Evolutionary conservation across 2,797 vertebrate species (phyloP), one percentile per base, ranked within the genome.

Genomic region (Menidia menidia): DNA sequence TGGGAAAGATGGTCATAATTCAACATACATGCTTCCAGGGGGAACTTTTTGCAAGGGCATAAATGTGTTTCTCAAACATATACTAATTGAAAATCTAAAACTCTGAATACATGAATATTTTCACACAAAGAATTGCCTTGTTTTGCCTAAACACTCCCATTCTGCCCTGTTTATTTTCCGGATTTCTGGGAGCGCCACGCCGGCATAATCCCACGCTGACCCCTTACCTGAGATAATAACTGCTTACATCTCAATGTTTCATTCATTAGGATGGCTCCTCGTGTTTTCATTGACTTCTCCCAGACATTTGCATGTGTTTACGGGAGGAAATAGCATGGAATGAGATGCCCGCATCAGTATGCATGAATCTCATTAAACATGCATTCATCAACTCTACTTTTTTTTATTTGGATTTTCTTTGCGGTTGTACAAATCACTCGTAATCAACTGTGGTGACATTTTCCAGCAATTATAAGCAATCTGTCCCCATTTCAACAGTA

Each of bases 381-480:
- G 87, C 85, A 41, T 83, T 92, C 92, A 90, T 93, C 89, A 92
- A 82, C 60, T 85, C 68, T 58, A 72, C 80, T 87, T 92, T 90
- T 90, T 25, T 39, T 88, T 78, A 82, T 92, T 90, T 84, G 58
- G 75, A 86, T 90, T 91, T 80, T 80, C 78, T 83, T 91, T 82
- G 75, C 86, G 86, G 81, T 85, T 50, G 87, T 90, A 91, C 89
- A 92, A 90, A 92, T 93, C 81, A 85, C 83, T 91, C 68, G 60
- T 93, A 93, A 94, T 94, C 92, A 94, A 88, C 89, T 89, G 76
- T 58, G 85, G 78, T 93, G 92, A 92, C 93, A 93, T 94, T 94
- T 93, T 74, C 76, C 65, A 76, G 83, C 89, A 93, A 90, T 94
- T 93, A 93, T 71, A 76, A 84, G 77, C 84, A 86, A 85, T 84